phyloP scores from a whole-genome alignment of 2,888 invertebrate species.

The Spilarctia lutea region DNA sequence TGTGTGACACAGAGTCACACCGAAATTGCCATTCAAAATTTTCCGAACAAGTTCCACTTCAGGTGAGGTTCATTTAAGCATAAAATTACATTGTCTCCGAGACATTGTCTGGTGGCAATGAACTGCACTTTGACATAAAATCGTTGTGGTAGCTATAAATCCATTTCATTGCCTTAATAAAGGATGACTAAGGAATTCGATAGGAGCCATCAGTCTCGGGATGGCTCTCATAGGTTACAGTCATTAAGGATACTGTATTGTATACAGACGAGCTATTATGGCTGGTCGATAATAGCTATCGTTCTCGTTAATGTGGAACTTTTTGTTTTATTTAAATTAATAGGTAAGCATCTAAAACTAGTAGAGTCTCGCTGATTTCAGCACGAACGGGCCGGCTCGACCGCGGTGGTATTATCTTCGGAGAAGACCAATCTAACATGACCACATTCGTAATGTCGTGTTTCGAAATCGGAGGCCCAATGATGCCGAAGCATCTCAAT shows the following conservation, averaged over 20 bases:
- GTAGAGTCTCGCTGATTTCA: too few relatives aligned
- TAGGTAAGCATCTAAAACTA: too few relatives aligned
- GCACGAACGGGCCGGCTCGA: too few relatives aligned
- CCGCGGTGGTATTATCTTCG: too few relatives aligned
- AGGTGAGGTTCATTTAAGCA: constrained; percentile 83
- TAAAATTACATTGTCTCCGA: constrained; percentile 85
- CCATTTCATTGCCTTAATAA: constrained; percentile 85
- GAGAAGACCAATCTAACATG: too few relatives aligned
- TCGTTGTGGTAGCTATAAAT: constrained; percentile 83
- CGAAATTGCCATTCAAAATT: constrained; percentile 83
- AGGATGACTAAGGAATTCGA: constrained; percentile 80
- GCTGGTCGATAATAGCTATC: background rate
- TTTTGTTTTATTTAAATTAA: background rate
- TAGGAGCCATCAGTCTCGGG: constrained; percentile 77
- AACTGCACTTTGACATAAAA: constrained; percentile 87
- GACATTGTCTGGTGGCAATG: constrained; percentile 85
- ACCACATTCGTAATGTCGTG: too few relatives aligned
- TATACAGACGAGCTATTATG: constrained; percentile 23
- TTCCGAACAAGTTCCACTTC: constrained; percentile 82
- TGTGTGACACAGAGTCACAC: constrained; percentile 69
- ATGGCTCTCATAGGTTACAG: constrained; percentile 71
- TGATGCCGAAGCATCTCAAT: too few relatives aligned
- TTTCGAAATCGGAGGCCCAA: too few relatives aligned
- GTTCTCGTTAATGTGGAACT: background rate
- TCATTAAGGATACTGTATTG: constrained; percentile 66